Percentiles rank a stretch among this genome's conserved stretches.
Conservation (phyloP, 2,113 vertebrate species). For the Myodes glareolus region DNA sequence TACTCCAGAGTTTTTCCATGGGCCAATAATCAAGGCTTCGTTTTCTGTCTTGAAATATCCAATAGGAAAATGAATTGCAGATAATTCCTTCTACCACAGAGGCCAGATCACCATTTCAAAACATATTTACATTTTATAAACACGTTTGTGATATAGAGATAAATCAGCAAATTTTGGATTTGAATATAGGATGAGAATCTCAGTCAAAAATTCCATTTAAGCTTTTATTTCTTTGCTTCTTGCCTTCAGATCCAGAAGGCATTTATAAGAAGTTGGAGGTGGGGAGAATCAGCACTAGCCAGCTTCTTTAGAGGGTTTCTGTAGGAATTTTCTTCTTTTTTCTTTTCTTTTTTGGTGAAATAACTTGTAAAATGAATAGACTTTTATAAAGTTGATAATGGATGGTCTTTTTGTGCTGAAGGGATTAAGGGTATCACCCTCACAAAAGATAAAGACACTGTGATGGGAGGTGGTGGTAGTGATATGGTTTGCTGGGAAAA, state of each 20-base stretch:
- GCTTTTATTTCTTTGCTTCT: neutral
- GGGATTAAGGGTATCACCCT: neutral
- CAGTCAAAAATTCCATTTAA: neutral
- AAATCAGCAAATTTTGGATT: neutral
- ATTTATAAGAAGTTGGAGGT: neutral
- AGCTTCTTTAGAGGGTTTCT: neutral
- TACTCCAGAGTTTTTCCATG: neutral
- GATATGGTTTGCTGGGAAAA: neutral
- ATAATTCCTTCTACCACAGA: neutral
- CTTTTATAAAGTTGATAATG: neutral
- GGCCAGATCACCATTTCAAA: neutral
- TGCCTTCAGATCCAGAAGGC: neutral
- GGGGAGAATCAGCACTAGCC: neutral
- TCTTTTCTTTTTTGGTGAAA: neutral
- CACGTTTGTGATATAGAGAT: neutral
- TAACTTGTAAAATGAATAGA: neutral
- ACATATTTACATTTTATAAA: conserved; percentile 18
- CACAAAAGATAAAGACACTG: neutral
- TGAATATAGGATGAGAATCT: neutral
- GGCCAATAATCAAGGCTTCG: neutral
- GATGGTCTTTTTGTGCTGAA: neutral
- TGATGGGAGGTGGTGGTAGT: neutral
- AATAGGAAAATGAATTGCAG: neutral
- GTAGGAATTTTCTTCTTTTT: neutral
- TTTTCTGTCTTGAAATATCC: neutral